Conservation (phyloP, 2,888 invertebrate genomes). For the Harmothoe impar region DNA sequence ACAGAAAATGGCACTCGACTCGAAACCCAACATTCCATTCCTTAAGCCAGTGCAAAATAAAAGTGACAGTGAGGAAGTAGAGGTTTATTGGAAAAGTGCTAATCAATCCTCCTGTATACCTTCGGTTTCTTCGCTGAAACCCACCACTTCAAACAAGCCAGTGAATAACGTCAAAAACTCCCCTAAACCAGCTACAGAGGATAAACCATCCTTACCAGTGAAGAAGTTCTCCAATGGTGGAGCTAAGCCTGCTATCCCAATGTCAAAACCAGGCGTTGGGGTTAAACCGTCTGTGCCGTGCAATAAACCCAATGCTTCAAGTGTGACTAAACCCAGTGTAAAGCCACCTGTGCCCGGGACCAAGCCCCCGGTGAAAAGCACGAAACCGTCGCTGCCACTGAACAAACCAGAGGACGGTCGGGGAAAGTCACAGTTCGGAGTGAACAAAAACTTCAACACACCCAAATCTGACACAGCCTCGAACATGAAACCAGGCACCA, state of each 20-base stretch:
- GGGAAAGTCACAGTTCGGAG: background rate
- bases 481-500: background rate
- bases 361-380: background rate
- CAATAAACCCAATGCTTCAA: background rate
- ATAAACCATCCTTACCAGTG: slow-evolving; percentile 11
- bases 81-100: background rate
- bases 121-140: background rate
- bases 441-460: background rate
- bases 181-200: background rate
- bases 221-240: background rate
- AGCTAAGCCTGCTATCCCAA: background rate
- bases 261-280: background rate
- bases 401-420: slow-evolving; percentile 18
- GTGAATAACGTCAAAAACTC: background rate
- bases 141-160: background rate
- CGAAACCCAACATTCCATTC: slow-evolving; percentile 21
- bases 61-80: background rate
- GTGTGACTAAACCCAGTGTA: slow-evolving; percentile 4
- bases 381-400: background rate
- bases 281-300: background rate
- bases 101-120: slow-evolving; percentile 9
- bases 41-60: background rate
- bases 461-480: background rate
- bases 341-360: background rate
- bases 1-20: slow-evolving; percentile 18